Evolutionary conservation across 2,113 vertebrate genomes (phyloP).

Genomic region (Campylomormyrus tamandua): DNA sequence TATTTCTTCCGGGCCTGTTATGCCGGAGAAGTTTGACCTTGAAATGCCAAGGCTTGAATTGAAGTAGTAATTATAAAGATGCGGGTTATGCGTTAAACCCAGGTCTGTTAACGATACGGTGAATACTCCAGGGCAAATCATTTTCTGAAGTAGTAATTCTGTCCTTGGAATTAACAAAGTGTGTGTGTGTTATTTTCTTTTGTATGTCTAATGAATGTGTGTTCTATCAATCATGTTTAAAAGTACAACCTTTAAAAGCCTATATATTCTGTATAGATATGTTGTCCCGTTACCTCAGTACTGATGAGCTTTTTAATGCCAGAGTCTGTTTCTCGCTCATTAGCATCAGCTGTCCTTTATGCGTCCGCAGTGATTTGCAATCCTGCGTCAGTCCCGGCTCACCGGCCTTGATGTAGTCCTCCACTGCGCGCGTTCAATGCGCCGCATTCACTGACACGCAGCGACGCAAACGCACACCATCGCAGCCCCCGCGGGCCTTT

Average conservation of each 20-base stretch:
- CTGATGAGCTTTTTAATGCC: background rate
- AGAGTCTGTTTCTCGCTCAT: background rate
- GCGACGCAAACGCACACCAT: background rate
- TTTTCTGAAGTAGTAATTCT: background rate
- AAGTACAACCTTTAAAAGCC: background rate
- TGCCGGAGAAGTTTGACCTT: background rate
- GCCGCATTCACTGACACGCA: background rate
- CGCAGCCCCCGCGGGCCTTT: background rate
- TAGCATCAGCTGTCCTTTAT: background rate
- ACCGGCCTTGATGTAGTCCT: background rate
- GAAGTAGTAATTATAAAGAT: background rate
- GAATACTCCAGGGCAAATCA: background rate
- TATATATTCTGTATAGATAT: background rate
- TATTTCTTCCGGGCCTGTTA: background rate
- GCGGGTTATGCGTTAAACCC: background rate
- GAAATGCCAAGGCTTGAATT: background rate
- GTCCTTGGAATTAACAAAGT: background rate
- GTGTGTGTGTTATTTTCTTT: background rate
- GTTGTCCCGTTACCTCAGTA: background rate
- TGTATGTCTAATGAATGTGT: background rate
- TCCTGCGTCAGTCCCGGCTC: background rate
- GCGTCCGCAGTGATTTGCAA: background rate
- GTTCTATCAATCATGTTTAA: background rate
- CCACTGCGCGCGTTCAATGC: background rate
- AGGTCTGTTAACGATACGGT: background rate